Percentiles rank a stretch among this genome's conserved stretches.
Evolutionary conservation across 37 sponge, comb jelly and placozoan species (phyloP).

Genomic region (Diacarnus erythraeanus): DNA sequence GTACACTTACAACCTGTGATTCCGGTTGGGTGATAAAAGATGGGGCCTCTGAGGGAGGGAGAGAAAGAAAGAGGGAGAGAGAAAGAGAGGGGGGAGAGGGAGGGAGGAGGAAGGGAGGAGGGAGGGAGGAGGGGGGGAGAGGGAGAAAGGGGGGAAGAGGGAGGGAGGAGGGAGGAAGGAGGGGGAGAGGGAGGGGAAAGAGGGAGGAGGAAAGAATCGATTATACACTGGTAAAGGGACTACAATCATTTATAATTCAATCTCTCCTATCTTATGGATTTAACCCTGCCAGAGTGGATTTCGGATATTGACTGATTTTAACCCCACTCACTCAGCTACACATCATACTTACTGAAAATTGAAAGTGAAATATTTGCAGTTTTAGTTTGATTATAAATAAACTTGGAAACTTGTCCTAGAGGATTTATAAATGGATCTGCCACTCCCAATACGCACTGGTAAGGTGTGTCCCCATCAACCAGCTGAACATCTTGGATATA

Average conservation of each 20-base stretch:
- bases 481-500: background rate
- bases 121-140: background rate
- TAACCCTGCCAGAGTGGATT: too few relatives aligned
- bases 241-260: too few relatives aligned
- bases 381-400: background rate
- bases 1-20: background rate
- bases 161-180: background rate
- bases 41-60: background rate
- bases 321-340: too few relatives aligned
- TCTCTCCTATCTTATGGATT: too few relatives aligned
- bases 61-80: background rate
- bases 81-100: background rate
- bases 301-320: too few relatives aligned
- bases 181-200: background rate
- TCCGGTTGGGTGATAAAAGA: background rate
- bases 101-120: background rate
- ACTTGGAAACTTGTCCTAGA: background rate
- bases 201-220: too few relatives aligned
- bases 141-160: background rate
- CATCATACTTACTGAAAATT: constrained; percentile 3
- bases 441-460: constrained; percentile 1
- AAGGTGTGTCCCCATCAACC: background rate
- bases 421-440: too few relatives aligned
- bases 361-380: background rate
- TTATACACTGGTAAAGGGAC: too few relatives aligned